Percentiles rank a stretch among this genome's conserved stretches.
phyloP scores from a whole-genome alignment of 2,888 invertebrate genomes.

The Dione juno region DNA sequence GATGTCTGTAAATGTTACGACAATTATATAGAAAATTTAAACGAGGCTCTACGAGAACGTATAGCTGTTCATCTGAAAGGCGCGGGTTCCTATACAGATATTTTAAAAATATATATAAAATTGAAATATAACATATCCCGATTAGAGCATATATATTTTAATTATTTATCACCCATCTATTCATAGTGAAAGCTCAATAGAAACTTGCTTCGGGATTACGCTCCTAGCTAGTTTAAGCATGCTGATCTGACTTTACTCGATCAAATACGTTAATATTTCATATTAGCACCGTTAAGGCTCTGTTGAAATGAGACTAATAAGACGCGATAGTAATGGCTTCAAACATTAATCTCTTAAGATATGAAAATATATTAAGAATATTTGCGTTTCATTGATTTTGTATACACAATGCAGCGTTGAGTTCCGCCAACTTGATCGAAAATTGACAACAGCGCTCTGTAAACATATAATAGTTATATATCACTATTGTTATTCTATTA shows the following conservation, averaged over 20 bases:
- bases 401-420: neutral
- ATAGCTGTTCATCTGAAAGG: too few relatives aligned
- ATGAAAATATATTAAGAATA: neutral
- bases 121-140: neutral
- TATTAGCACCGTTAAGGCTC: neutral
- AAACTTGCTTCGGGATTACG: constrained; percentile 55
- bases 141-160: constrained; percentile 31
- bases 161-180: constrained; percentile 50
- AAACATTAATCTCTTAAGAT: neutral
- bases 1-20: too few relatives aligned
- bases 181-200: constrained; percentile 65
- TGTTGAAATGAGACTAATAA: neutral
- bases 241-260: constrained; percentile 47
- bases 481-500: too few relatives aligned
- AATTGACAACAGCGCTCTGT: too few relatives aligned
- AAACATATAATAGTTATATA: neutral
- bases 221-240: constrained; percentile 53
- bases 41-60: too few relatives aligned
- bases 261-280: constrained; percentile 47
- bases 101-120: too few relatives aligned
- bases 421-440: too few relatives aligned
- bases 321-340: neutral
- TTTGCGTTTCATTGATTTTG: neutral
- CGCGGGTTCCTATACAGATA: too few relatives aligned
- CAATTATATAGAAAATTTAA: too few relatives aligned